Base-by-base conservation (phyloP, 2,113 vertebrate species). In the Trochalopteron elliotii region DNA sequence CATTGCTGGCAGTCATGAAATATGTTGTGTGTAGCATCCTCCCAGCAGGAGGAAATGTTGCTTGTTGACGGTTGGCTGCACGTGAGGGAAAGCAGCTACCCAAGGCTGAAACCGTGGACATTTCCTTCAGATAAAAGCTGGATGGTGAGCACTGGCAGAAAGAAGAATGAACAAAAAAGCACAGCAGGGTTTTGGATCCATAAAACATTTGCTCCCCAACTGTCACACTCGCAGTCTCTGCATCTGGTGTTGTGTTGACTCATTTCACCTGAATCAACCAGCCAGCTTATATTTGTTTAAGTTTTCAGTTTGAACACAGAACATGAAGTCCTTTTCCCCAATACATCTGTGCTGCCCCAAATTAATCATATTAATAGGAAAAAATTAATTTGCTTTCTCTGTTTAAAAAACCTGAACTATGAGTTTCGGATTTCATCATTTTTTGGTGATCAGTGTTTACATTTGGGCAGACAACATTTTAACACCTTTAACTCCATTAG, bases 211-310 rank as follows among this genome's bases (percentile, higher is more conserved):
- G 96, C 94, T 97, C 78, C 96, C 92, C 91, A 94, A 68, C 84
- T 97, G 97, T 97, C 96, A 95, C 69, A 57, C 87, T 83, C 78
- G 44, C 96, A 95, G 81, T 91, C 89, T 95, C 88, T 93, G 95
- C 97, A 97, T 97, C 97, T 98, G 98, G 87, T 16, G 2, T 55
- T 40, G 79, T 90, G 85, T 97, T 97, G 96, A 97, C 87, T 97
- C 88, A 76, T 94, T 96, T 97, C 93, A 97, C 97, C 97, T 96
- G 95, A 95, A 95, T 92, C 96, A 96, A 82, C 35, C 45, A 94
- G 83, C 83, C 83, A 90, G 83, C 63, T 96, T 94, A 11, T 75
- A 80, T 95, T 89, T 96, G 90, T 95, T 94, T 74, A 80, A 85
- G 56, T 55, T 79, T 83, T 90, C 71, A 57, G 84, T 96, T 97